Conservation (phyloP, 2,797 vertebrate species). For the Neoniphon sammara region DNA sequence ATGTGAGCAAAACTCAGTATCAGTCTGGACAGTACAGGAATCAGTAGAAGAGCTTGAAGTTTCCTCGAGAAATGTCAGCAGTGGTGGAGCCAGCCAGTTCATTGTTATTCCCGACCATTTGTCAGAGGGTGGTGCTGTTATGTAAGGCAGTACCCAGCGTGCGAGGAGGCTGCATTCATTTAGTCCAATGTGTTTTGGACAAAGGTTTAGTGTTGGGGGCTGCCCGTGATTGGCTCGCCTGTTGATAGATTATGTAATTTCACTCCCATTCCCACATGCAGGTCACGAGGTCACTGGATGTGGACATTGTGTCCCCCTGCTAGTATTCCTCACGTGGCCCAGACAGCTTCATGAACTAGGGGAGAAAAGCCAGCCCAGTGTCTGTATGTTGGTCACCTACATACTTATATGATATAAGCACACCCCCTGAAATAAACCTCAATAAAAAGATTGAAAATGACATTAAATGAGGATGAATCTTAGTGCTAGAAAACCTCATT, state of each 20-base stretch:
- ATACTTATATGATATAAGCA: neutral
- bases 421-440: neutral
- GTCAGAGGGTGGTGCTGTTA: slow-evolving; percentile 60
- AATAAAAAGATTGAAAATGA: neutral
- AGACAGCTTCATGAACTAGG: neutral
- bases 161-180: slow-evolving; percentile 33
- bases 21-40: neutral
- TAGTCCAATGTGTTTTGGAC: slow-evolving; percentile 39
- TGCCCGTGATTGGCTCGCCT: neutral
- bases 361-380: neutral
- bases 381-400: neutral
- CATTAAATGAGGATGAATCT: neutral
- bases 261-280: slow-evolving; percentile 41
- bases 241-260: slow-evolving; percentile 45
- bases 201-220: slow-evolving; percentile 58
- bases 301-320: slow-evolving; percentile 41
- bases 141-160: slow-evolving; percentile 38
- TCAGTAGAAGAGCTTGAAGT: neutral
- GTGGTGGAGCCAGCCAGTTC: slow-evolving; percentile 26
- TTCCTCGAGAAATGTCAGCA: slow-evolving; percentile 46
- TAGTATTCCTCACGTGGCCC: slow-evolving; percentile 19
- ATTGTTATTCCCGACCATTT: slow-evolving; percentile 64
- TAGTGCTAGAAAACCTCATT: too few relatives aligned
- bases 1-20: too few relatives aligned
- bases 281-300: slow-evolving; percentile 47